A percentile compares a stretch with the other conserved stretches of the same genome.
Conservation (phyloP, 1,140 invertebrate species). For the Drosophila kurseongensis region DNA sequence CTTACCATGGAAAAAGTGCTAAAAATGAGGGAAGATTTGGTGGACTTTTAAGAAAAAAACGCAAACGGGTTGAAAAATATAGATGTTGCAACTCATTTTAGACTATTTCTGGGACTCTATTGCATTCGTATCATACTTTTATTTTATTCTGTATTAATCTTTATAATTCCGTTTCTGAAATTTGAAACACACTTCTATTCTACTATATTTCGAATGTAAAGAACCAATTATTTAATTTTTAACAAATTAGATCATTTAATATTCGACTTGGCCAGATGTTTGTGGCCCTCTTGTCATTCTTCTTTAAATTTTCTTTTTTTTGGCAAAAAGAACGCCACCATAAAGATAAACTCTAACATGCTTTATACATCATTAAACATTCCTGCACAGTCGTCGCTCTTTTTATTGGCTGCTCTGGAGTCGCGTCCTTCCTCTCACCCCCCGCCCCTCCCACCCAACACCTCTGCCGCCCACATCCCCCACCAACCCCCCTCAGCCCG, state of each 20-base stretch:
- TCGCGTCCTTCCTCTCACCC: slow-evolving; percentile 2
- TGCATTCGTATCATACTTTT: too few species aligned
- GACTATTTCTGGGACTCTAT: too few species aligned
- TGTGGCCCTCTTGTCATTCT: slow-evolving; percentile 12
- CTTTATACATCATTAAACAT: slow-evolving; percentile 84
- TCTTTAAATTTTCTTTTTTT: slow-evolving; percentile 40
- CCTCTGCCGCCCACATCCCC: slow-evolving; percentile 14
- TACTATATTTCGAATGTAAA: too few species aligned
- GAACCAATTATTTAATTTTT: too few species aligned
- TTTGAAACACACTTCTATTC: too few species aligned
- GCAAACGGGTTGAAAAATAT: too few species aligned
- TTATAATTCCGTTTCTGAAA: too few species aligned
- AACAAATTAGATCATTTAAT: slow-evolving; percentile 16
- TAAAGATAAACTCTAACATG: slow-evolving; percentile 84
- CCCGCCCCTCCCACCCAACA: slow-evolving; percentile 1
- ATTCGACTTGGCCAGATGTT: slow-evolving; percentile 20
- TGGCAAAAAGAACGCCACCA: slow-evolving; percentile 69
- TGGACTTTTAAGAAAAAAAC: too few species aligned
- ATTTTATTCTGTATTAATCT: too few species aligned
- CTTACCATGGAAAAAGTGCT: neutral
- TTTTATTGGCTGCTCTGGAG: slow-evolving; percentile 66
- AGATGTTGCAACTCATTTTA: too few species aligned
- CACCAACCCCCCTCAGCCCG: neutral
- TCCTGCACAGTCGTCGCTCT: slow-evolving; percentile 76
- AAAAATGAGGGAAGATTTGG: neutral